Base-by-base conservation (phyloP, 2,113 vertebrate species). In the Tragelaphus imberbis region DNA sequence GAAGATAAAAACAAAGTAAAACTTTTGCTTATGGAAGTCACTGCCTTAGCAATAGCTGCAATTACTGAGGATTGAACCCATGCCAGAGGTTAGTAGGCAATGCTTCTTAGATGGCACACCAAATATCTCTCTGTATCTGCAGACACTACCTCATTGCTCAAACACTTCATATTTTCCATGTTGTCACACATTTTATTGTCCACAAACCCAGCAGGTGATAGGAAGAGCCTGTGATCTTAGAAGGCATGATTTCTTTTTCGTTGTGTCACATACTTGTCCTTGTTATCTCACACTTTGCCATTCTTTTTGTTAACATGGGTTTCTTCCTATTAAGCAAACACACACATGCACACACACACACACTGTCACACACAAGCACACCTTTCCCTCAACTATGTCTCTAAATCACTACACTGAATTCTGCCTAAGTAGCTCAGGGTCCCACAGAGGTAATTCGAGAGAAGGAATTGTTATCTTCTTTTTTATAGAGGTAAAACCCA, bases 401-500 rank as follows among this genome's bases (percentile, higher is more conserved):
- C 65, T 92, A 90, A 97, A 94, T 95, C 77, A 94, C 84, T 92
- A 5, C 13, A 25, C 13, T 84, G 84, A 95, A 77, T 96, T 97
- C 92, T 95, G 68, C 80, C 77, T 96, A 95, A 97, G 94, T 88
- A 82, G 53, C 65, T 94, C 53, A 95, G 89, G 89, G 68, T 95
- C 92, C 96, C 96, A 97, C 6, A 7, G 75, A 98, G 87, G 81
- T 96, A 94, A 91, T 97, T 97, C 97, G 36, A 89, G 8, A 94
- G 56, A 94, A 97, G 27, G 87, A 91, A 95, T 91, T 98, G 92
- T 95, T 96, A 84, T 88, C 49, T 92, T 88, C 63, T 68, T 47
- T 88, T 96, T 93, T 92, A 94, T 90, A 68, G 93, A 88, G 51
- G 53, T 82, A 92, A 89, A 98, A 91, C 75, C n/a, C 47, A 87